Base-by-base conservation (phyloP, 2,888 invertebrate genomes). In the Chymomyza amoena region DNA sequence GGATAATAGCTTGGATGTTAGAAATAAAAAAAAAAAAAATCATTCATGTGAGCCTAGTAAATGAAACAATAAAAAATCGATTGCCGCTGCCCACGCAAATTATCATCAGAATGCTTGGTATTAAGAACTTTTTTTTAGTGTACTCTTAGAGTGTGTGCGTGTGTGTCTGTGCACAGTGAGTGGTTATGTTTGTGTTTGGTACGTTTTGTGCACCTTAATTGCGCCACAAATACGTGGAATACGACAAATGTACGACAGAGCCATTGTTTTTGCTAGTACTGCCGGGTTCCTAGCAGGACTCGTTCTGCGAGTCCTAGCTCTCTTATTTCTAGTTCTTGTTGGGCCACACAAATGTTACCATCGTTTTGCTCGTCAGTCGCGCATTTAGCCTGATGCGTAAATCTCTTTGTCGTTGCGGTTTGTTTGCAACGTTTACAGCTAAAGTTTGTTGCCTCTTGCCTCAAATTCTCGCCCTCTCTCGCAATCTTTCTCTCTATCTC, bases 181-280 rank as follows among this genome's bases (percentile, higher is more conserved):
- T 72, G 59, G 39, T 59, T 65, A 69, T 72, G 70, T 76, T 76
- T 78, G 77, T 65, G 70, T 65, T 65, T 57, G 69, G 60, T 65
- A 70, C 70, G 73, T 70, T 76, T 69, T 75, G 77, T 75, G 83
- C 70, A 70, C 69, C 81, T 73, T 83, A 83, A 83, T 80, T 80
- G 81, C 69, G 81, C 79, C 79, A 70, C 79, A 83, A 78, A 80
- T 78, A 76, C 81, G 84, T 78, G 78, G 68, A 61, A 32, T 52
- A 36, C 15, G 32, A 13, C 32, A 36, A 28, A 60, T 6, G 60
- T 28, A 10, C 32, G 32, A 10, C 61, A 32, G 32, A 25, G 61
- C 45, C 61, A 39, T 61, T 61, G 39, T 15, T 18, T 18, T 54
- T 15, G 51, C n/a, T 2, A 6, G 51, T 51, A 15, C 52, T 18